A percentile compares a stretch with the other conserved stretches of the same genome.
Evolutionary conservation across 2,888 invertebrate genomes (phyloP).

Genomic region (Beris morrisii): DNA sequence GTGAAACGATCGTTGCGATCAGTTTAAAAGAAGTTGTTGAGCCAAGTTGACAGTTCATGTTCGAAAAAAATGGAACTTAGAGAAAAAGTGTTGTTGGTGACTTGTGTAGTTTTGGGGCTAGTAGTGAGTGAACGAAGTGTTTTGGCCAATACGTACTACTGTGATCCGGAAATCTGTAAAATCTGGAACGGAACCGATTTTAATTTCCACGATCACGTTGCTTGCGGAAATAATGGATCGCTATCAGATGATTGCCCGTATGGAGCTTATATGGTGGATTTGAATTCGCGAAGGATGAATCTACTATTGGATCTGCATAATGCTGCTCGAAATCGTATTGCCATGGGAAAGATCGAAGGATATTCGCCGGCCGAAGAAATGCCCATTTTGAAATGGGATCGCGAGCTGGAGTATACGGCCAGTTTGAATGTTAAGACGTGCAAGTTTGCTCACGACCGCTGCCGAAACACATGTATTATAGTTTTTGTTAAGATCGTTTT

Average conservation of each 20-base stretch:
- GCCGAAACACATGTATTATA: conserved; percentile 48
- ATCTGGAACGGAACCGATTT: conserved; percentile 50
- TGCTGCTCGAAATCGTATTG: conserved; percentile 49
- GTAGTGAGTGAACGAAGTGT: conserved; percentile 1
- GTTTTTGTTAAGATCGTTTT: not conserved
- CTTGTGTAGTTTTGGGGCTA: not conserved
- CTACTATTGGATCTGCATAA: conserved; percentile 53
- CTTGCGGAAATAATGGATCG: conserved; percentile 47
- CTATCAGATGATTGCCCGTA: conserved; percentile 32
- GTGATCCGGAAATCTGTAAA: conserved; percentile 46
- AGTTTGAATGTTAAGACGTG: conserved; percentile 50
- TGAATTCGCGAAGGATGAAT: conserved; percentile 49
- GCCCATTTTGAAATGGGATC: conserved; percentile 51
- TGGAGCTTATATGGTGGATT: conserved; percentile 43
- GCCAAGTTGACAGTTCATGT: no score
- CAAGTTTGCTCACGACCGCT: conserved; percentile 49
- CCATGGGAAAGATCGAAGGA: conserved; percentile 47
- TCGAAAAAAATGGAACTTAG: no score
- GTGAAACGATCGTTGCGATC: no score
- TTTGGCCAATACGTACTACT: conserved; percentile 41
- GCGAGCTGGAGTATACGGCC: conserved; percentile 50
- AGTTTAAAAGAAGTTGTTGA: no score
- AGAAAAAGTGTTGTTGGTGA: not conserved
- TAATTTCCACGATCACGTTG: conserved; percentile 46
- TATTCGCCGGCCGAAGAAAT: conserved; percentile 49